Evolutionary conservation across 2,797 vertebrate species (phyloP).

Genomic region (Mormyrops attenuatus): DNA sequence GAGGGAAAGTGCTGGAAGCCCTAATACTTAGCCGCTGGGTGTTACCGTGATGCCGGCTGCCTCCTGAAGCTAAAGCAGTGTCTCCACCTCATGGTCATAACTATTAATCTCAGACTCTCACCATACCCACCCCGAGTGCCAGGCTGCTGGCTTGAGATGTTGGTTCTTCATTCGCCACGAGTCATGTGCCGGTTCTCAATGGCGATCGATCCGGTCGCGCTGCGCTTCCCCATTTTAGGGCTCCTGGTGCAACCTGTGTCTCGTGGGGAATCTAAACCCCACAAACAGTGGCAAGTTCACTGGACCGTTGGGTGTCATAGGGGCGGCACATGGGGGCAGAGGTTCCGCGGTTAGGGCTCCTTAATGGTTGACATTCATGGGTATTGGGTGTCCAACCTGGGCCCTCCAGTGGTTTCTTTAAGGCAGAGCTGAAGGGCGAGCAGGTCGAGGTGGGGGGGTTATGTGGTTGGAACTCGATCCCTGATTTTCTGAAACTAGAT

Average conservation of each 20-base stretch:
- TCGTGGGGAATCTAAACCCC: background rate
- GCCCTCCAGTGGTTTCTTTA: conserved; percentile 31
- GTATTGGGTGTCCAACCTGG: conserved; percentile 29
- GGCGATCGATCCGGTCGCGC: background rate
- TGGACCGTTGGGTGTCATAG: background rate
- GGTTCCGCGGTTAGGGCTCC: background rate
- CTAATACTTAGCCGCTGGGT: background rate
- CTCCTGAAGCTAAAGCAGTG: background rate
- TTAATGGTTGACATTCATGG: conserved; percentile 17
- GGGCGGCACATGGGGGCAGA: background rate
- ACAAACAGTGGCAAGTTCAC: background rate
- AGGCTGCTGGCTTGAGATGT: conserved; percentile 11
- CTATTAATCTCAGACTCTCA: background rate
- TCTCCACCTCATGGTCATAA: background rate
- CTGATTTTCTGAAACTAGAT: conserved; percentile 52
- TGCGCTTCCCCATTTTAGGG: background rate
- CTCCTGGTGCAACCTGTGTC: background rate
- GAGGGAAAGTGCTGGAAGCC: background rate
- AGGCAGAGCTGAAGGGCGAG: background rate
- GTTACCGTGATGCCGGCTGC: background rate
- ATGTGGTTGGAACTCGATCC: conserved; percentile 49
- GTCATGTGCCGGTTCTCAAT: background rate
- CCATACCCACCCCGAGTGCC: background rate
- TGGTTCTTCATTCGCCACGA: background rate
- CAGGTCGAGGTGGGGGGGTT: conserved; percentile 17